Conservation (phyloP, 2,888 invertebrate genomes). For the Drosophila suboccidentalis region DNA sequence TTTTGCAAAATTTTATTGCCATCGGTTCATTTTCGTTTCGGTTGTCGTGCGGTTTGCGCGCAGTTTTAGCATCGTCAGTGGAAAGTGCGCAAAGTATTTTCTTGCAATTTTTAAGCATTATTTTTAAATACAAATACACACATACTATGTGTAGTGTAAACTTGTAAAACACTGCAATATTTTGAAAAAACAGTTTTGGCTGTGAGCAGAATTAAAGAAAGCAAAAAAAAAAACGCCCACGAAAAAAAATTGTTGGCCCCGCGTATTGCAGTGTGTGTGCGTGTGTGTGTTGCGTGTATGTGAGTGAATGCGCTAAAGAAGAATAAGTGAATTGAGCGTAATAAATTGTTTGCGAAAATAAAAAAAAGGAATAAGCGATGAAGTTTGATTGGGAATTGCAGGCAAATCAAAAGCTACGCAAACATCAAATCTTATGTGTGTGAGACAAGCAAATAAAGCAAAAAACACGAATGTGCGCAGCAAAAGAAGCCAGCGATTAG, state of each 20-base stretch:
- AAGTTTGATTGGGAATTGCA: slow-evolving; percentile 52
- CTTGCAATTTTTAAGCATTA: slow-evolving; percentile 36
- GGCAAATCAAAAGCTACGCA: slow-evolving; percentile 39
- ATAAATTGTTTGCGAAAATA: slow-evolving; percentile 34
- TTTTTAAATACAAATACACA: slow-evolving; percentile 24
- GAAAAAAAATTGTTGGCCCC: slow-evolving; percentile 35
- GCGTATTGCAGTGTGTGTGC: slow-evolving; percentile 18
- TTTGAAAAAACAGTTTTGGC: slow-evolving; percentile 2
- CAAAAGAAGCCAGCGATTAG: slow-evolving; percentile 35
- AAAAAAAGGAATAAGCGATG: slow-evolving; percentile 24
- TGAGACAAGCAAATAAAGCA: slow-evolving; percentile 35
- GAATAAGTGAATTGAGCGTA: slow-evolving; percentile 39
- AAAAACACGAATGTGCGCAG: slow-evolving; percentile 43
- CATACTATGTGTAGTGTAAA: slow-evolving; percentile 38
- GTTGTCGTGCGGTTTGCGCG: slow-evolving; percentile 54
- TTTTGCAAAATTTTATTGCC: slow-evolving; percentile 23
- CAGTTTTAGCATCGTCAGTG: slow-evolving; percentile 28
- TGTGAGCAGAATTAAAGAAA: slow-evolving; percentile 30
- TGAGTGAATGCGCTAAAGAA: slow-evolving; percentile 34
- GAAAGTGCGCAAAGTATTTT: slow-evolving; percentile 40
- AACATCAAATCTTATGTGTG: slow-evolving; percentile 39
- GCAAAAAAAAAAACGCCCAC: slow-evolving; percentile 63
- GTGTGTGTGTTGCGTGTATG: slow-evolving; percentile 11
- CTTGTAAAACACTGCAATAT: slow-evolving; percentile 15
- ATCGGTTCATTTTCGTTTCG: slow-evolving; percentile 58